Conservation (phyloP, 2,113 vertebrate genomes). For the Pangasianodon gigas region DNA sequence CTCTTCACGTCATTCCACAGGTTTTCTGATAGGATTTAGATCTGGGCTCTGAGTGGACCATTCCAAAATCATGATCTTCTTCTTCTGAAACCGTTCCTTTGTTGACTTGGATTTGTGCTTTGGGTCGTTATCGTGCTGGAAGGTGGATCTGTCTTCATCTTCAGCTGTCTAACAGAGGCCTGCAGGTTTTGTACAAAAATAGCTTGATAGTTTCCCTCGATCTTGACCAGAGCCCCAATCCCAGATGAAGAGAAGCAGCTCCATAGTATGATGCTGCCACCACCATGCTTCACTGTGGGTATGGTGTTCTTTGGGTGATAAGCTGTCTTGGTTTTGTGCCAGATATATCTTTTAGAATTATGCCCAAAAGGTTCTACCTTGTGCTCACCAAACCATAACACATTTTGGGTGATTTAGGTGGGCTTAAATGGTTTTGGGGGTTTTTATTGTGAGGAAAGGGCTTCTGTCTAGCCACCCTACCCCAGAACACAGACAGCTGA, state of each 20-base stretch:
- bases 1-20: not conserved
- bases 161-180: not conserved
- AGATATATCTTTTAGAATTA: not conserved
- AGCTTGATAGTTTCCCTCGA: not conserved
- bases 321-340: not conserved
- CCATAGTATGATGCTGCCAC: not conserved
- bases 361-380: not conserved
- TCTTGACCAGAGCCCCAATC: not conserved
- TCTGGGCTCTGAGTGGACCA: not conserved
- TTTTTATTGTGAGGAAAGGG: not conserved
- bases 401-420: not conserved
- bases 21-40: not conserved
- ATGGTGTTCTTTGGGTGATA: not conserved
- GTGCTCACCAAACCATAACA: not conserved
- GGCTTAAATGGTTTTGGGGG: too few species aligned
- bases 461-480: not conserved
- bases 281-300: not conserved
- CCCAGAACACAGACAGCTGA: too few species aligned
- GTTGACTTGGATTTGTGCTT: not conserved
- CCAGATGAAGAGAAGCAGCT: not conserved
- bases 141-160: not conserved
- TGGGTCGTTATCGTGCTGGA: not conserved
- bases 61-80: not conserved
- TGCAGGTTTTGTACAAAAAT: not conserved
- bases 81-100: not conserved